Evolutionary conservation across 1,140 invertebrate genomes (phyloP).

Genomic region (Hydropsyche tenuis): DNA sequence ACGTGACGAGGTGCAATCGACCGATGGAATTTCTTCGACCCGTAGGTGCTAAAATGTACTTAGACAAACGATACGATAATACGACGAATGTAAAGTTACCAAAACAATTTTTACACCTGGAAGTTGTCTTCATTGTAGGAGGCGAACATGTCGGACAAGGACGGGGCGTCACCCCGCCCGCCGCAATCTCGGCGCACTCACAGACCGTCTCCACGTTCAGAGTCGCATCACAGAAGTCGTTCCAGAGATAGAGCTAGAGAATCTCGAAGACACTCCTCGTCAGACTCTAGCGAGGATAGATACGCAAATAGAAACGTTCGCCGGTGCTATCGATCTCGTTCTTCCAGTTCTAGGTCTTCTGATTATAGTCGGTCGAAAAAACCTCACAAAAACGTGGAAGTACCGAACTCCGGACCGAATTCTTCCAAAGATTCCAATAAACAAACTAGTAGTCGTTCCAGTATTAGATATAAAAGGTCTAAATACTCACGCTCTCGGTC

Average conservation of each 20-base stretch:
- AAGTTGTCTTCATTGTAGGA: slow-evolving; percentile 66
- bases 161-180: slow-evolving; percentile 55
- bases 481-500: slow-evolving; percentile 18
- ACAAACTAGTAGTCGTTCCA: not conserved
- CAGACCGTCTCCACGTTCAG: slow-evolving; percentile 7
- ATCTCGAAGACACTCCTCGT: slow-evolving; percentile 19
- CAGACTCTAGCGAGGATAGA: slow-evolving; percentile 12
- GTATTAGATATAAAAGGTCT: not conserved
- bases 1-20: not conserved
- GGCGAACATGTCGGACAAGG: slow-evolving; percentile 60
- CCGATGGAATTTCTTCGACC: no score
- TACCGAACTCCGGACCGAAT: not conserved
- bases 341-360: slow-evolving; percentile 8
- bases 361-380: not conserved
- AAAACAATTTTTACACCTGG: slow-evolving; percentile 58
- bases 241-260: slow-evolving; percentile 24
- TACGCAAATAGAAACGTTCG: not conserved
- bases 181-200: slow-evolving; percentile 53
- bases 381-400: not conserved
- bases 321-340: slow-evolving; percentile 7
- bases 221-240: slow-evolving; percentile 14
- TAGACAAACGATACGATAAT: slow-evolving; percentile 4
- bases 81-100: slow-evolving; percentile 8
- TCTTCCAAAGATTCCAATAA: not conserved
- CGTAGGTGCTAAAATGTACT: not conserved